Percentiles rank a stretch among this genome's conserved stretches.
Evolutionary conservation across 2,797 vertebrate genomes (phyloP).

Genomic region (Acanthurus lineatus): DNA sequence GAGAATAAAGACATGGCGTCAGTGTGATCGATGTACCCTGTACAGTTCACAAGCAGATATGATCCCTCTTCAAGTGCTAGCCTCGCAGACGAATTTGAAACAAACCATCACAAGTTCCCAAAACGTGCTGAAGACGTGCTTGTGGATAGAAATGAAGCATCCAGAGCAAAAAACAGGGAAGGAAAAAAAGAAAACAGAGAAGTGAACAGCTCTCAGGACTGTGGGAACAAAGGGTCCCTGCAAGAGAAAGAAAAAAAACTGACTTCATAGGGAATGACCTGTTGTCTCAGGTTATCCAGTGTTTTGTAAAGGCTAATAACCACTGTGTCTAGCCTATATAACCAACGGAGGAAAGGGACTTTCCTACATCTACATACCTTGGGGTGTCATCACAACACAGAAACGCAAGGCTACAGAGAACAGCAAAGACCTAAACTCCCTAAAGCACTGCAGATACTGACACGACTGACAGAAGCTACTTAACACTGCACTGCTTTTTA

Average conservation of each 20-base stretch:
- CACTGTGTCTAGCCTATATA: constrained; percentile 49
- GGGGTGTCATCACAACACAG: constrained; percentile 64
- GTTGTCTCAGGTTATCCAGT: constrained; percentile 69
- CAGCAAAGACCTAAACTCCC: constrained; percentile 67
- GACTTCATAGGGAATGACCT: constrained; percentile 53
- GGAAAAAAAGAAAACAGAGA: constrained; percentile 41
- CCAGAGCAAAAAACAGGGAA: constrained; percentile 16
- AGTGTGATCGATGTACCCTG: constrained; percentile 45
- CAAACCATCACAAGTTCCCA: constrained; percentile 37
- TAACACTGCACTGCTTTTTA: constrained; percentile 64
- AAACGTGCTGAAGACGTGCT: constrained; percentile 24
- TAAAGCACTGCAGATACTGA: constrained; percentile 64
- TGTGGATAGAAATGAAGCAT: constrained; percentile 33
- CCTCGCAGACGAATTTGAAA: constrained; percentile 42
- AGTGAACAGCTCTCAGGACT: constrained; percentile 43
- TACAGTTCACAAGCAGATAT: constrained; percentile 51
- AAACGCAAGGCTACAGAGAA: constrained; percentile 76
- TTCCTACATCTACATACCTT: constrained; percentile 67
- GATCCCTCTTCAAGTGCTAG: constrained; percentile 54
- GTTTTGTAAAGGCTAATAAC: constrained; percentile 65
- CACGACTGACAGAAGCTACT: constrained; percentile 74
- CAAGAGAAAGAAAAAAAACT: constrained; percentile 14
- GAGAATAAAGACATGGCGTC: constrained; percentile 50
- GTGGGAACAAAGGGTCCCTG: constrained; percentile 32
- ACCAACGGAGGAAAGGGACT: constrained; percentile 43